Evolutionary conservation across 2,113 vertebrate species (phyloP), one percentile per base, ranked within the genome.

Genomic region (Heloderma charlesbogerti): DNA sequence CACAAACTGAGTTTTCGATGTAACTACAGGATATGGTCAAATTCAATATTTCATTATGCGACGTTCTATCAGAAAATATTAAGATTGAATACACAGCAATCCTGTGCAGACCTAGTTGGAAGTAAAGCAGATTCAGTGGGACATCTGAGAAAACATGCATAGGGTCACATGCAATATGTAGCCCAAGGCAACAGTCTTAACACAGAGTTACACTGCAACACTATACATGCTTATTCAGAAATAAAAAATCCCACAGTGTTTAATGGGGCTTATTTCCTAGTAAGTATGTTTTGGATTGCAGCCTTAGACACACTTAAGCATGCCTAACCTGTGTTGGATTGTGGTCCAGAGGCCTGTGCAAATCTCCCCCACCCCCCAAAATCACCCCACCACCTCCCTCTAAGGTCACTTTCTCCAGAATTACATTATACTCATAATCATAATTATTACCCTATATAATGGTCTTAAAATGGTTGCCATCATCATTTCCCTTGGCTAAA

Each of bases 11-110:
- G 37, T 82, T 8, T 74, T 27, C 51, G 80, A 2, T 29, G 63
- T 5, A 0, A 25, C 67, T 83, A 40, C 2, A 86, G 57, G 18
- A 90, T 37, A 27, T 0, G 15, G 0, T 0, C 0, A 37, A 31
- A 57, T 79, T 57, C 25, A 90, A 79, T 31, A 45, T 4, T 92
- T 20, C 0, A 3, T 45, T 88, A 91, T 0, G 5, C 27, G 85
- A 81, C 89, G 27, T 86, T 94, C 71, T 71, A 2, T 84, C 45
- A 89, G 25, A 54, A 82, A 72, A 43, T 3, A 29, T 10, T 27
- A 54, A 34, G 66, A 31, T 37, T 51, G 51, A 66, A 84, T 75
- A 12, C 12, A n/a, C 43, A 31, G 34, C 43, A 72, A 57, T 82
- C 27, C 2, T 83, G 31, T 31, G 6, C 20, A 37, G 22, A n/a